Conservation (phyloP, 2,113 vertebrate species). For the Castor canadensis region DNA sequence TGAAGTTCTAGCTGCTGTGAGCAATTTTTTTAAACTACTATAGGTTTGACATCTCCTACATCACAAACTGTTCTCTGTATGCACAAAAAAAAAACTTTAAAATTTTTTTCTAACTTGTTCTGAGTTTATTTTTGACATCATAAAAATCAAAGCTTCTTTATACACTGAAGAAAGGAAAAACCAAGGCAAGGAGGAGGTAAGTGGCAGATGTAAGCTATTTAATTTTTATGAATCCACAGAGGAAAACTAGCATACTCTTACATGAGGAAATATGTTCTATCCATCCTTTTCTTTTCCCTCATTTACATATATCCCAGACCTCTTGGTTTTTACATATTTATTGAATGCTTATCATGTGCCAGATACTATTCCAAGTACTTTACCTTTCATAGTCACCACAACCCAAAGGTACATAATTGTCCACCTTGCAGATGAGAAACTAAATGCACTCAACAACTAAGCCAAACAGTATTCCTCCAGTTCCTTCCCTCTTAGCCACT, state of each 20-base stretch:
- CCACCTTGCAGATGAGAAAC: not conserved
- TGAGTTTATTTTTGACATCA: slow-evolving; percentile 1
- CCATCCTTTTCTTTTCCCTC: not conserved
- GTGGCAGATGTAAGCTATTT: slow-evolving; percentile 2
- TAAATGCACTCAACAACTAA: not conserved
- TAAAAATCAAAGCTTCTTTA: not conserved
- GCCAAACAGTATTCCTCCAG: not conserved
- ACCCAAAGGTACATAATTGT: not conserved
- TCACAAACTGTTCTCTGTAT: not conserved
- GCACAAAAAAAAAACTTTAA: not conserved
- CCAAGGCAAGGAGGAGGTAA: not conserved
- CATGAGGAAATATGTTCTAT: not conserved
- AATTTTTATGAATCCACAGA: slow-evolving; percentile 31
- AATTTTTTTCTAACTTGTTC: not conserved
- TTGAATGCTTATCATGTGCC: not conserved
- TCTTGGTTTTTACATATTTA: not conserved
- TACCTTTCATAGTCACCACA: not conserved
- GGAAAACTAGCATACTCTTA: not conserved
- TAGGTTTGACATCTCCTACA: not conserved
- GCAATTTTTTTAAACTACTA: not conserved
- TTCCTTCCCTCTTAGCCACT: accelerated
- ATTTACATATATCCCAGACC: not conserved
- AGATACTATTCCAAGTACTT: not conserved
- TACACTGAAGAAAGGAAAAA: not conserved
- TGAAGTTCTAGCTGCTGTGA: not conserved